phyloP scores from a whole-genome alignment of 2,113 vertebrate species.

The Vidua chalybeata region DNA sequence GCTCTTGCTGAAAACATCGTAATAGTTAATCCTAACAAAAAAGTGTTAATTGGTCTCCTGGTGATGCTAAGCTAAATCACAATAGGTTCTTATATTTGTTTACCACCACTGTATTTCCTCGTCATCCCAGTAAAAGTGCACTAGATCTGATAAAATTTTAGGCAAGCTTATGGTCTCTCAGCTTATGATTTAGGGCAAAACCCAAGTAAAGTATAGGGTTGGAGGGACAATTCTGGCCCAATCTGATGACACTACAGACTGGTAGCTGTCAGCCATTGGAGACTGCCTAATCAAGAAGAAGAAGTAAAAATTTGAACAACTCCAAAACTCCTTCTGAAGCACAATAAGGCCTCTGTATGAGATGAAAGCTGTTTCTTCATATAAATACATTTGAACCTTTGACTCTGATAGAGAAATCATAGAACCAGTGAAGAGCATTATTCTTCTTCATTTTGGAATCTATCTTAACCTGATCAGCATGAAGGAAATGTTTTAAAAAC shows the following conservation, averaged over 20 bases:
- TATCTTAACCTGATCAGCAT: not conserved
- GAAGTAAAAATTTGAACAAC: not conserved
- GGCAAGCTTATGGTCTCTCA: not conserved
- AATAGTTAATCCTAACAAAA: slow-evolving; percentile 67
- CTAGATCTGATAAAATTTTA: slow-evolving; percentile 3
- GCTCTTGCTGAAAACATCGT: slow-evolving; percentile 60
- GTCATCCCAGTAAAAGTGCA: slow-evolving; percentile 33
- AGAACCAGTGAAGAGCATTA: not conserved
- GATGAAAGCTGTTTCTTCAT: not conserved
- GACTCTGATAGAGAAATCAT: slow-evolving; percentile 1
- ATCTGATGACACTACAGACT: not conserved
- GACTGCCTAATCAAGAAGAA: not conserved
- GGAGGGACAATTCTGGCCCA: not conserved
- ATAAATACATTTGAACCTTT: not conserved
- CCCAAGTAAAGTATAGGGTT: not conserved
- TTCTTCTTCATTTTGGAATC: not conserved
- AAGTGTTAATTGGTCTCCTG: slow-evolving; percentile 74
- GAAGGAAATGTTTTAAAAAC: not conserved
- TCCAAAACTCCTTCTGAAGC: slow-evolving; percentile 8
- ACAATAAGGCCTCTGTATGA: not conserved
- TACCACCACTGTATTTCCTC: slow-evolving; percentile 44
- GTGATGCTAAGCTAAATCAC: slow-evolving; percentile 46
- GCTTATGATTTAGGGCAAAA: not conserved
- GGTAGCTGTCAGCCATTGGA: not conserved
- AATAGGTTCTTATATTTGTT: slow-evolving; percentile 54